These are phyloP conservation scores for Drosophila pectinifera DNA, from an alignment of 1,140 invertebrate genomes.

Conservation along the genomic window DNA sequence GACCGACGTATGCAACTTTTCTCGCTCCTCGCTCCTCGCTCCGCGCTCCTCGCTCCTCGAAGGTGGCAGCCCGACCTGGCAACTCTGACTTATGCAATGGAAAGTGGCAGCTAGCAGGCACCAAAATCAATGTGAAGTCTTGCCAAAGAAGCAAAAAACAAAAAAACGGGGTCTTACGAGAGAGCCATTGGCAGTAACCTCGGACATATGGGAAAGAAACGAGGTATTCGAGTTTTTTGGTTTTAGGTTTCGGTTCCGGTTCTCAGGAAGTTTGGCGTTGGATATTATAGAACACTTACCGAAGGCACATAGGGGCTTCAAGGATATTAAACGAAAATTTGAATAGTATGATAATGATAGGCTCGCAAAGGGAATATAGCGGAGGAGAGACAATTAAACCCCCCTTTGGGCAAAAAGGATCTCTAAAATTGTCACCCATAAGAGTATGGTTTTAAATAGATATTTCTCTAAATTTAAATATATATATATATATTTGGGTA, in stretches of 20 bases:
- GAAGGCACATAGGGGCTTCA: neutral
- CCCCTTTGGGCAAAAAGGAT: too few relatives aligned
- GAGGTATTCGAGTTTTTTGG: neutral
- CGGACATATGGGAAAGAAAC: constrained; percentile 17
- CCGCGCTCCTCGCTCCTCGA: constrained; percentile 10
- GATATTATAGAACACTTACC: constrained; percentile 1
- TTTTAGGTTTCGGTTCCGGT: constrained; percentile 19
- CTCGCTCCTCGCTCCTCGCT: neutral
- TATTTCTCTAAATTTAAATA: too few relatives aligned
- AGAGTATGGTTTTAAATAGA: too few relatives aligned
- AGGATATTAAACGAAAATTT: too few relatives aligned
- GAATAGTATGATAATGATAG: neutral
- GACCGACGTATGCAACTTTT: constrained; percentile 21
- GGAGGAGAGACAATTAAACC: too few relatives aligned
- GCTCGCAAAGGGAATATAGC: neutral
- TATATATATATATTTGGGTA: too few relatives aligned
- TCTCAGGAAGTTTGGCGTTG: constrained; percentile 13
- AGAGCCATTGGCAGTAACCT: constrained; percentile 37
- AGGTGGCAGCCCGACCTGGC: constrained; percentile 19
- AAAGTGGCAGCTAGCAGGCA: constrained; percentile 50
- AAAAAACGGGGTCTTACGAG: constrained; percentile 17
- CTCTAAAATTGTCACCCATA: too few relatives aligned
- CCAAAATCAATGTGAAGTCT: constrained; percentile 51
- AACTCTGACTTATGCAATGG: constrained; percentile 73
- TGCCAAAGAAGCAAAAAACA: constrained; percentile 11